A percentile compares a stretch with the other conserved stretches of the same genome.
phyloP scores from a whole-genome alignment of 2,888 invertebrate genomes.

The Drosophila quinaria region DNA sequence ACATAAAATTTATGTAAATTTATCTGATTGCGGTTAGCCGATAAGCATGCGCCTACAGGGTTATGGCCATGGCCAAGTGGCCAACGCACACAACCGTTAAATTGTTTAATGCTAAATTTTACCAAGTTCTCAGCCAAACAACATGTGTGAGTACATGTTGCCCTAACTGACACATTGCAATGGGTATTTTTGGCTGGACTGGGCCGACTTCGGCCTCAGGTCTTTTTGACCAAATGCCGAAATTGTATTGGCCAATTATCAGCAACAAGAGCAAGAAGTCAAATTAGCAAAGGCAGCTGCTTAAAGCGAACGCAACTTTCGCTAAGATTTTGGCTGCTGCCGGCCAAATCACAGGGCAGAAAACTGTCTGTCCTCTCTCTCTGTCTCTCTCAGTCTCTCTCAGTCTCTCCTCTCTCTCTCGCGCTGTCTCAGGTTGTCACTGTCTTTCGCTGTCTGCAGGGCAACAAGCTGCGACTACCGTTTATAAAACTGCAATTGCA shows the following conservation, averaged over 20 bases:
- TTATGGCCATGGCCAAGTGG: conserved; percentile 28
- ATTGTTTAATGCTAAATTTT: conserved; percentile 73
- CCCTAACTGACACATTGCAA: conserved; percentile 1
- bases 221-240: not conserved
- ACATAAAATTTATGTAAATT: conserved; percentile 75
- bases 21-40: conserved; percentile 63
- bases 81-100: conserved; percentile 62
- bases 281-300: conserved; percentile 33
- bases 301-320: conserved; percentile 38
- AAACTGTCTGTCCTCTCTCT: conserved; percentile 2
- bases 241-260: conserved; percentile 29
- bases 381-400: not conserved
- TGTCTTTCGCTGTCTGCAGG: conserved; percentile 28
- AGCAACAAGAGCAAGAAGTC: not conserved
- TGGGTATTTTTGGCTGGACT: not conserved
- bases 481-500: conserved; percentile 75
- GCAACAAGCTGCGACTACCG: conserved; percentile 70
- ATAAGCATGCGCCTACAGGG: conserved; percentile 51
- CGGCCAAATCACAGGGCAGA: conserved; percentile 46
- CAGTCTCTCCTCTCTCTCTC: conserved; percentile 7
- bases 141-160: not conserved
- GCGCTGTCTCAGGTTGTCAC: not conserved
- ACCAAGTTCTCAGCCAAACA: conserved; percentile 49
- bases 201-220: conserved; percentile 1
- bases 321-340: conserved; percentile 31